Percentiles rank a stretch among this genome's conserved stretches.
Conservation (phyloP, 2,113 vertebrate species). For the Seriola rivoliana region DNA sequence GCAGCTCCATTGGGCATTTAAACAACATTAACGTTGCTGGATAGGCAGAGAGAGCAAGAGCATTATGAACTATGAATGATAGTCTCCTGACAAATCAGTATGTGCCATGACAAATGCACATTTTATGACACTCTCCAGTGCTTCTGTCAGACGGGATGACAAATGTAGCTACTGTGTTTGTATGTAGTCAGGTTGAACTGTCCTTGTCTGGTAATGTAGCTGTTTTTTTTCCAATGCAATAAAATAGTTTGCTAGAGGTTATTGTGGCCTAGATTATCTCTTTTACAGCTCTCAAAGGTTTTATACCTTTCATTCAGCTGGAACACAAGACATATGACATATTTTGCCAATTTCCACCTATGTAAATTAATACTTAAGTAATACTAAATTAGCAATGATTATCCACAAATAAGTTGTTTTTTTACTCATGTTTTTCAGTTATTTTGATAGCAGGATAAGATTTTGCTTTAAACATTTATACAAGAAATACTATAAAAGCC, state of each 20-base stretch:
- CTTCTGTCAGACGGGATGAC: slow-evolving; percentile 71
- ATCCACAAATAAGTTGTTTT: not conserved
- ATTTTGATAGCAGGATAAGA: not conserved
- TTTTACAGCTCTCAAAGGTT: not conserved
- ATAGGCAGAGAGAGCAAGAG: slow-evolving; percentile 62
- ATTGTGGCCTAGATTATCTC: not conserved
- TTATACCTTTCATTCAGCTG: not conserved
- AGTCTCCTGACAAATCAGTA: slow-evolving; percentile 73
- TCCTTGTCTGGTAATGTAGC: slow-evolving; percentile 28
- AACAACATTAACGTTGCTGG: slow-evolving; percentile 76
- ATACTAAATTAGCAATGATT: not conserved
- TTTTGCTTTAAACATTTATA: not conserved
- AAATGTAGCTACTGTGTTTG: slow-evolving; percentile 65
- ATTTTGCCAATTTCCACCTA: not conserved
- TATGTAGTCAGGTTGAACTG: slow-evolving; percentile 28
- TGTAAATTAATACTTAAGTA: not conserved
- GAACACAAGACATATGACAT: not conserved
- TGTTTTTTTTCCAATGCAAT: slow-evolving; percentile 31
- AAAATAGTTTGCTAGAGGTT: not conserved
- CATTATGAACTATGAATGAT: slow-evolving; percentile 80
- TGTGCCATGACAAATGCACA: slow-evolving; percentile 70
- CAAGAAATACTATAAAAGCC: not conserved
- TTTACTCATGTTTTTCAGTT: not conserved
- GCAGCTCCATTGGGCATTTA: slow-evolving; percentile 76
- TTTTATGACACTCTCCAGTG: slow-evolving; percentile 71